Evolutionary conservation across 1,140 invertebrate genomes (phyloP), one percentile per base, ranked within the genome.

Genomic region (Cotesia chilonis): DNA sequence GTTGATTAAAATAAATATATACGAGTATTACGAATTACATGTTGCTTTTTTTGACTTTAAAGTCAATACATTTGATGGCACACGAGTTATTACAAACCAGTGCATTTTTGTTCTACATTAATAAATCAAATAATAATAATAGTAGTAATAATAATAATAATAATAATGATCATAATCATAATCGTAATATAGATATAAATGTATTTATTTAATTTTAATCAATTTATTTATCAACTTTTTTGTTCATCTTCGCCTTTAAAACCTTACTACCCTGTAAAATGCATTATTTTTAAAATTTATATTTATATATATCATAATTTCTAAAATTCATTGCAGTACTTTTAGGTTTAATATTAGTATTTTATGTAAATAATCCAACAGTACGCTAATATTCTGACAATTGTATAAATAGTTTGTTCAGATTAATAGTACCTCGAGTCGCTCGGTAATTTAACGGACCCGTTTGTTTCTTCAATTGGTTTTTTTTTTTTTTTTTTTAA

Each of bases 11-110:
- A 84, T 85, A 84, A 84, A 84, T 80, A 81, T 82, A 77, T 55
- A 68, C 66, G 41, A 52, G 51, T 70, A 17, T 28, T 84, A 83
- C 79, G 80, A 83, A 83, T 83, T 84, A 84, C 80, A 74, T 80
- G 78, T 64, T 72, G 41, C 41, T 47, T 47, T 47, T 47, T 37
- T 57, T 65, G 78, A 77, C 72, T 78, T 85, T 84, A 84, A 79
- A 75, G 82, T 83, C 84, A 85, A 81, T 83, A 85, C 83, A 85
- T 84, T 47, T 80, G 79, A 85, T 78, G 77, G 78, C 80, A 76
- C 70, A 78, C 77, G 75, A 77, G 67, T 68, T 72, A 73, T 74
- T 75, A 7, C 64, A 70, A 65, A 71, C 71, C 67, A 55, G 71
- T 72, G 74, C 72, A 61, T 72, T 71, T 70, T 75, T 76, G 17